Evolutionary conservation across 2,888 invertebrate genomes (phyloP).

Genomic region (Cylindroiulus punctatus): DNA sequence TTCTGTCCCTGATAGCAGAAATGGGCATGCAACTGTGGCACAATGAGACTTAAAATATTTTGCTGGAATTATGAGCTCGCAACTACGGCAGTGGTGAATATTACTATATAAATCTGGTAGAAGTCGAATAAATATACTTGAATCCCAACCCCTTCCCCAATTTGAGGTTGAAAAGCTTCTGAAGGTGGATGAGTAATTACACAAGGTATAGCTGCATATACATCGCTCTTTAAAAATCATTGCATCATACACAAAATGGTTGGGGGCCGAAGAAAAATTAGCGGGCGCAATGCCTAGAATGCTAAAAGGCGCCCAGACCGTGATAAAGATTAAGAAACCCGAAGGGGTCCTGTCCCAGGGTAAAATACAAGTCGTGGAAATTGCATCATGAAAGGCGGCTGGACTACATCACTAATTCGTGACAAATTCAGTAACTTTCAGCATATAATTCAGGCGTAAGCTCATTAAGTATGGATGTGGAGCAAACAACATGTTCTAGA

Average conservation of each 20-base stretch:
- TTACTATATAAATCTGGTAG: background rate
- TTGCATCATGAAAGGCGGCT: background rate
- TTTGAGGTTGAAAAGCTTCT: background rate
- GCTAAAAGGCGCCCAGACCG: too few relatives aligned
- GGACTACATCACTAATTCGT: background rate
- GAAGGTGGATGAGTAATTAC: background rate
- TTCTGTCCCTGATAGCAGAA: background rate
- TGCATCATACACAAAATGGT: too few relatives aligned
- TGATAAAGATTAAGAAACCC: too few relatives aligned
- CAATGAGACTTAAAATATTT: too few relatives aligned
- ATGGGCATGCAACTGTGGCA: background rate
- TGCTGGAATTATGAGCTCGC: background rate
- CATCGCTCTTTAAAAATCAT: too few relatives aligned
- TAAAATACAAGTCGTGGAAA: too few relatives aligned
- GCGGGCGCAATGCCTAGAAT: too few relatives aligned
- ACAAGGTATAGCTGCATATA: background rate
- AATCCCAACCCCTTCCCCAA: background rate
- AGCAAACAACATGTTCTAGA: background rate
- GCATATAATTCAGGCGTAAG: background rate
- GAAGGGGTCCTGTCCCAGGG: too few relatives aligned
- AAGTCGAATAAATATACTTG: background rate
- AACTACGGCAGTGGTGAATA: conserved; percentile 8
- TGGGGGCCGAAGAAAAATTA: too few relatives aligned
- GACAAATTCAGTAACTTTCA: background rate
- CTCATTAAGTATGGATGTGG: too few relatives aligned